Evolutionary conservation across 2,113 vertebrate species (phyloP), one percentile per base, ranked within the genome.

Genomic region (Phylloscopus trochilus): DNA sequence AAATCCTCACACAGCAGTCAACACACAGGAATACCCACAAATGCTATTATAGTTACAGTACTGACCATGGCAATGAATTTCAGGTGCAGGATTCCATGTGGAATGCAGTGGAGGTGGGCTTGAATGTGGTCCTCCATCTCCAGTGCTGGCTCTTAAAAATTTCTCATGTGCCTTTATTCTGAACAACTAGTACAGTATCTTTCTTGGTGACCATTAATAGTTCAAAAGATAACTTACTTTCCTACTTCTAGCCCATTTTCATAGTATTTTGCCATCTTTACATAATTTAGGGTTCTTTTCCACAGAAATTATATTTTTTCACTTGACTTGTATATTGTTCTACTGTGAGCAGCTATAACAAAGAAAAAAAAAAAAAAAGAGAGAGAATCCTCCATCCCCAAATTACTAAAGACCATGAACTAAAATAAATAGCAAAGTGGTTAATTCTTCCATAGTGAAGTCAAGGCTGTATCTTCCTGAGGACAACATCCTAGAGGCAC

Each of bases 31-130:
- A 21, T 28, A 63, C 1, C 9, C 10, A 21, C 5, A 6, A 39
- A 68, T 6, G 23, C 21, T 81, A 18, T 35, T 39, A 21, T 4
- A 58, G 11, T n/a, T 17, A 35, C 0, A 0, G 21, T 13, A 30
- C 4, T 21, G 44, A n/a, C 18, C 5, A 0, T 3, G 11, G 22
- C 44, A 78, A 52, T 27, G 30, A 33, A 88, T 30, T 63, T 30
- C 66, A 51, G 13, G 11, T 19, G 5, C 1, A 2, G 22, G 18
- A 80, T 73, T 77, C 49, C 37, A 27, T 2, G 2, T 8, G 1
- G 5, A 22, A 9, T 55, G 31, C 30, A 24, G 28, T 43, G 13
- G 23, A 78, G 41, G 2, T 15, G 11, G 3, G 9, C 28, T 53
- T 63, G 11, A 67, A 58, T 30, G 16, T 10, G 9, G 4, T 60